Conservation (phyloP, 2,888 invertebrate genomes). For the Agrypnus murinus region DNA sequence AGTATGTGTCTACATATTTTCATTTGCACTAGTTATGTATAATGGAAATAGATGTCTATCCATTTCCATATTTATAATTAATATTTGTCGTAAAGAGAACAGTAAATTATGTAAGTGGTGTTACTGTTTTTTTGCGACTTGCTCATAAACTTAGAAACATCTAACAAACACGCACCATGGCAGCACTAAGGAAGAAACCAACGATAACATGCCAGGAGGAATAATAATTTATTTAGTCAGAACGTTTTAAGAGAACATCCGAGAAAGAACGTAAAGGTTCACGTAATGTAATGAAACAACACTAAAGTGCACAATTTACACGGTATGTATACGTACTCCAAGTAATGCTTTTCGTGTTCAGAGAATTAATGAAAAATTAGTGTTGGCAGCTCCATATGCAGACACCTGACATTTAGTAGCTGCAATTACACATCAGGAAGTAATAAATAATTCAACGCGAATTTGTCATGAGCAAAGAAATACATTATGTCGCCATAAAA, state of each 20-base stretch:
- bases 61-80: too few species aligned
- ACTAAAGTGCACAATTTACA: conserved; percentile 28
- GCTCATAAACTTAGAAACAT: too few species aligned
- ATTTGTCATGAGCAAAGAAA: conserved; percentile 59
- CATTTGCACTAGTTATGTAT: too few species aligned
- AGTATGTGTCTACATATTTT: too few species aligned
- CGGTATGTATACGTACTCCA: neutral
- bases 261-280: conserved; percentile 19
- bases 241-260: conserved; percentile 34
- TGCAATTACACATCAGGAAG: conserved; percentile 66
- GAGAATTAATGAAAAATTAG: conserved; percentile 64
- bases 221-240: conserved; percentile 40
- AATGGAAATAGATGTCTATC: too few species aligned
- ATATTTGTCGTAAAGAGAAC: too few species aligned
- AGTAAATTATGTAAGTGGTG: too few species aligned
- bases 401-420: conserved; percentile 65
- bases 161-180: neutral
- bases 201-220: neutral
- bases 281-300: conserved; percentile 9
- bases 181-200: conserved; percentile 4
- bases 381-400: conserved; percentile 64
- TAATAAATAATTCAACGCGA: conserved; percentile 64
- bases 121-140: too few species aligned
- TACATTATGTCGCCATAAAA: conserved; percentile 50
- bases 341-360: conserved; percentile 57